A percentile compares a stretch with the other conserved stretches of the same genome.
These are phyloP conservation scores for Crypturellus tataupa DNA, from an alignment of 2,797 vertebrate genomes.

Conservation along the genomic window DNA sequence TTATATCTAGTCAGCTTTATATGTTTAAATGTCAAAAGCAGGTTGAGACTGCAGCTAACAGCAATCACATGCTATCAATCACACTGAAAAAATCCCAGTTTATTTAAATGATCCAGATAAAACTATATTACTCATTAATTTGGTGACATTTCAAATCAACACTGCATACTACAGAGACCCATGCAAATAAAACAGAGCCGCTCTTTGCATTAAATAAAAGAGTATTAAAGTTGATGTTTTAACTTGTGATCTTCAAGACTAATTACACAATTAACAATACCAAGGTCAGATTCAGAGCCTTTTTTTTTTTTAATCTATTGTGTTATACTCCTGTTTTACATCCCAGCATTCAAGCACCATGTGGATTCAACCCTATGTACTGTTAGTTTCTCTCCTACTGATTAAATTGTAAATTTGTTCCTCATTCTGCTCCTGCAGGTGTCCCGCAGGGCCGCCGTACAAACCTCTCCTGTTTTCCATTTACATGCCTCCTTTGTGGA, in stretches of 20 bases:
- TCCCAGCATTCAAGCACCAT: not conserved
- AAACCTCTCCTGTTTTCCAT: conserved; percentile 24
- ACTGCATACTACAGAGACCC: conserved; percentile 70
- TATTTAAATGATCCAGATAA: conserved; percentile 85
- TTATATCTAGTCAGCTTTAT: conserved; percentile 91
- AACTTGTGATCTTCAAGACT: conserved; percentile 44
- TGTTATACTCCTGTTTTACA: conserved; percentile 10
- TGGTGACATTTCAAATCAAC: conserved; percentile 84
- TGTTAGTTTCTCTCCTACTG: conserved; percentile 28
- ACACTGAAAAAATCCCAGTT: conserved; percentile 84
- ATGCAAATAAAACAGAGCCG: conserved; percentile 44
- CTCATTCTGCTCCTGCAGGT: not conserved
- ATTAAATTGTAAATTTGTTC: conserved; percentile 57
- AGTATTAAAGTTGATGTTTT: conserved; percentile 32
- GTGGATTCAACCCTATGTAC: not conserved
- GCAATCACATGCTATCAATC: conserved; percentile 88
- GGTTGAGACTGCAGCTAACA: conserved; percentile 87
- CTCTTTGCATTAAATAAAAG: conserved; percentile 35
- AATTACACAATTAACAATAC: conserved; percentile 48
- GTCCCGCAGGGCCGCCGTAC: not conserved
- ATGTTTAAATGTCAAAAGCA: conserved; percentile 91
- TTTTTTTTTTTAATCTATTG: not conserved
- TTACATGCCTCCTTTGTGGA: conserved; percentile 4
- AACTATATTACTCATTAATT: conserved; percentile 81
- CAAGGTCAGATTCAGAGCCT: not conserved